These are phyloP conservation scores for Sus scrofa DNA, from an alignment of 2,113 vertebrate species.

Conservation along the genomic window T2T-Sscrofa CM000817.6:89432001-89432500, in stretches of 20 bases:
- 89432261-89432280: no score
- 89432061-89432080: background rate
- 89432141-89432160: no score
- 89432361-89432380: background rate
- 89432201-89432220: no score
- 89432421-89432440: background rate
- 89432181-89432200: no score
- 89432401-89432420: background rate
- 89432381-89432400: background rate
- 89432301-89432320: no score
- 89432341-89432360: background rate
- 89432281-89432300: no score
- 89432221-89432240: no score
- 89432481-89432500: background rate
- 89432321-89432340: background rate
- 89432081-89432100: background rate
- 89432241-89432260: no score
- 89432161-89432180: no score
- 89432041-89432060: constrained; percentile 19
- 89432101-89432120: no score
- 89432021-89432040: constrained; percentile 15
- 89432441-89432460: background rate
- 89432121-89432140: no score
- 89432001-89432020: background rate
- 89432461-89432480: background rate